These are phyloP conservation scores for Xanthia togata DNA, from an alignment of 2,888 invertebrate genomes.

Conservation along the genomic window DNA sequence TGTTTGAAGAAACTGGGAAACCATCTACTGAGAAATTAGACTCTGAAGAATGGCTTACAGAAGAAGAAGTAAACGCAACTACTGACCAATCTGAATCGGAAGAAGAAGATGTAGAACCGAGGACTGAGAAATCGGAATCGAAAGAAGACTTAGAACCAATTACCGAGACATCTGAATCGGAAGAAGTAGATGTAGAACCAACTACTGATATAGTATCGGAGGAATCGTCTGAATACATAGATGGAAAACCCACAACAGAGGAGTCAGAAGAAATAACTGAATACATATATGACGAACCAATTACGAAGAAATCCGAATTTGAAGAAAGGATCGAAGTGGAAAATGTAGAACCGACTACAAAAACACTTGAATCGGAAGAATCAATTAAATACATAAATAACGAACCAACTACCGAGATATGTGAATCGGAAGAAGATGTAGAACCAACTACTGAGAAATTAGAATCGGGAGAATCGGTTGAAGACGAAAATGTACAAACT, in stretches of 20 bases:
- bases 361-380: neutral
- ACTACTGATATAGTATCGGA: neutral
- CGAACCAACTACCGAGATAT: neutral
- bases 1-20: neutral
- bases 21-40: neutral
- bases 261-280: neutral
- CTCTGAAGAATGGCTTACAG: neutral
- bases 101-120: neutral
- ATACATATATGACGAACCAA: neutral
- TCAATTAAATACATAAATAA: neutral
- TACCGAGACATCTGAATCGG: neutral
- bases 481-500: neutral
- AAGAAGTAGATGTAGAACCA: neutral
- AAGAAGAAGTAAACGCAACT: neutral
- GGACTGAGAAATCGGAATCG: neutral
- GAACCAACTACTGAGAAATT: neutral
- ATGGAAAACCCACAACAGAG: neutral
- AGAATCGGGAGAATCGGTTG: neutral
- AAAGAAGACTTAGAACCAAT: neutral
- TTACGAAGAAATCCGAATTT: neutral
- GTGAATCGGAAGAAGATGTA: neutral
- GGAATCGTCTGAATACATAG: neutral
- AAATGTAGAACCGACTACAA: neutral
- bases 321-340: neutral
- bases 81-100: neutral